Conservation (phyloP, 2,888 invertebrate species). For the Drosophila colorata region DNA sequence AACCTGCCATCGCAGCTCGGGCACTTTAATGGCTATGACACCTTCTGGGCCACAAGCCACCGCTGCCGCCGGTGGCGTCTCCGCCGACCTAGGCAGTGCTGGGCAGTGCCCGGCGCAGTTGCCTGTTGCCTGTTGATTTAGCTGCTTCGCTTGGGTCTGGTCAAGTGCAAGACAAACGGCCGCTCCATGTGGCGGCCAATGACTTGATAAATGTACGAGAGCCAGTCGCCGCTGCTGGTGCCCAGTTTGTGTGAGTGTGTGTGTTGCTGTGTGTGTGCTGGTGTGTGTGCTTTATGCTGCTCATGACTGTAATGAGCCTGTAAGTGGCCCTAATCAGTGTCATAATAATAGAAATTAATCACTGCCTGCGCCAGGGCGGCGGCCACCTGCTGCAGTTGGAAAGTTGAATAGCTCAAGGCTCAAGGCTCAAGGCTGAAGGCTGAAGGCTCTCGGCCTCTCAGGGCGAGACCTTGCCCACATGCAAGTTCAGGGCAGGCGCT, state of each 20-base stretch:
- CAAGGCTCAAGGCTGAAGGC: conserved; percentile 1
- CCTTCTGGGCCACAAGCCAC: conserved; percentile 10
- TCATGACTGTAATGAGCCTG: conserved; percentile 76
- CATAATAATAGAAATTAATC: conserved; percentile 81
- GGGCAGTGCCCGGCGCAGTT: neutral
- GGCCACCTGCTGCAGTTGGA: conserved; percentile 51
- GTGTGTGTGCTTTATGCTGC: conserved; percentile 58
- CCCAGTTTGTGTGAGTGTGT: conserved; percentile 25
- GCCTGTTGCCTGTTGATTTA: conserved; percentile 53
- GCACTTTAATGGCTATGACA: conserved; percentile 16
- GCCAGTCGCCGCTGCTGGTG: conserved; percentile 11
- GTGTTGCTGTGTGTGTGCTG: conserved; percentile 5
- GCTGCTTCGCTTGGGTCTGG: conserved; percentile 42
- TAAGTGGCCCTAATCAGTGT: conserved; percentile 79
- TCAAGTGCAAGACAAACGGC: conserved; percentile 77
- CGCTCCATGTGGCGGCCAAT: conserved; percentile 77
- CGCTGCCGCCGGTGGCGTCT: no score
- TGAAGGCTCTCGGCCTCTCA: conserved; percentile 38
- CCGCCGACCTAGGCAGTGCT: no score
- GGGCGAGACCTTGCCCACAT: no score
- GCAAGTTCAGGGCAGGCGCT: conserved; percentile 34
- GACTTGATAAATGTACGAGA: conserved; percentile 70
- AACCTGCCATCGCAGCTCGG: no score
- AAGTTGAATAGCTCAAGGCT: conserved; percentile 13
- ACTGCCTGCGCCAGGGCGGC: conserved; percentile 37